A percentile compares a stretch with the other conserved stretches of the same genome.
Evolutionary conservation across 2,113 vertebrate genomes (phyloP).

Genomic region (Neotragus pygmaeus): DNA sequence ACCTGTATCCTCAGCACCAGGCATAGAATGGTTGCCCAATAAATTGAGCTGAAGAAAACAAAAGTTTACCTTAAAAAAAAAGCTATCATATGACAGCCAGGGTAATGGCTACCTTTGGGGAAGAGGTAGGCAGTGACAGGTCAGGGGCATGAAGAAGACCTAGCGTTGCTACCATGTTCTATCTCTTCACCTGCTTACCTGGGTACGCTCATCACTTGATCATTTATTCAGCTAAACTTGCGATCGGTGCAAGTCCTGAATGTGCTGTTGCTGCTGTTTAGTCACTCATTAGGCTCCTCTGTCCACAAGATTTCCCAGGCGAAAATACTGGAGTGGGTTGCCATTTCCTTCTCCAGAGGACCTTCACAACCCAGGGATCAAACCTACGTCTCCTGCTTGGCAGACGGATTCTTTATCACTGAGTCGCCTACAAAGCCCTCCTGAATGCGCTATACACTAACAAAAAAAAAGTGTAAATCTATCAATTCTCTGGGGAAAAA

Average conservation of each 20-base stretch:
- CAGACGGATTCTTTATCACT: neutral
- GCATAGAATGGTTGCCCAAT: neutral
- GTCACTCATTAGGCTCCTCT: neutral
- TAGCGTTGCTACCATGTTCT: neutral
- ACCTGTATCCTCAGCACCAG: neutral
- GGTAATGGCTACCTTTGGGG: neutral
- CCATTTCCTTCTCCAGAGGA: neutral
- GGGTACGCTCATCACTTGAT: neutral
- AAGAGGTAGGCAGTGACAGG: neutral
- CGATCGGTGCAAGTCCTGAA: neutral
- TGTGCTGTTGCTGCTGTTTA: neutral
- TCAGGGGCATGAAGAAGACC: neutral
- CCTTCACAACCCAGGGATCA: neutral
- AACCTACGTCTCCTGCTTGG: neutral
- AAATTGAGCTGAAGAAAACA: neutral
- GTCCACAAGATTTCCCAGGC: neutral
- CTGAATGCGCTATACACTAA: neutral
- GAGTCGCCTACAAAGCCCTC: neutral
- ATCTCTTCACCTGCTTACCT: neutral
- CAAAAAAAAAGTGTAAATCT: neutral
- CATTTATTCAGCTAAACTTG: neutral
- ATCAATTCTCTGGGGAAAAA: neutral
- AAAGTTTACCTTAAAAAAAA: neutral
- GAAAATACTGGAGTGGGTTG: neutral
- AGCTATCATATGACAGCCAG: neutral